phyloP scores from a whole-genome alignment of 1,140 invertebrate genomes.

The Stratiolaelaps scimitus region DNA sequence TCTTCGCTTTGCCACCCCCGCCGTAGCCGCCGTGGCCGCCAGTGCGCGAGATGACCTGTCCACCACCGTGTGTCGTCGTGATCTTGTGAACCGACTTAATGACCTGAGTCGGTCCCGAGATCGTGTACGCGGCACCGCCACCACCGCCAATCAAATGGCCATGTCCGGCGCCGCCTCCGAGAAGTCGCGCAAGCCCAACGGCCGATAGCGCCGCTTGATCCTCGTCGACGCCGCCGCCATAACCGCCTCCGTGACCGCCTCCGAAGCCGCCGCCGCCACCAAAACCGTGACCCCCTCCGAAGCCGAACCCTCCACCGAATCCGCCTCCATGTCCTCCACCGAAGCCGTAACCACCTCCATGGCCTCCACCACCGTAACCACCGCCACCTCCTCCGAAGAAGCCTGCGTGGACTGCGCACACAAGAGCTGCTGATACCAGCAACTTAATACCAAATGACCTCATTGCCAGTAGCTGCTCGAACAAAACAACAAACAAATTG shows the following conservation, averaged over 20 bases:
- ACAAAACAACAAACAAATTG: no score
- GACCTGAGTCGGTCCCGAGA: slow-evolving; percentile 21
- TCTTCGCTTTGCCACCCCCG: slow-evolving; percentile 10
- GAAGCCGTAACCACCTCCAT: neutral
- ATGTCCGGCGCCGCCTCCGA: slow-evolving; percentile 5
- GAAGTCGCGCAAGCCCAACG: slow-evolving; percentile 1
- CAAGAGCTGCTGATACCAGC: no score
- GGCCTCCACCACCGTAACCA: slow-evolving; percentile 13
- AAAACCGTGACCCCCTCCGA: no score
- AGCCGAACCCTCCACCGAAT: neutral
- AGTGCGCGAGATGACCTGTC: slow-evolving; percentile 11
- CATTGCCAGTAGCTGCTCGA: no score
- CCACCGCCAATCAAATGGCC: slow-evolving; percentile 15
- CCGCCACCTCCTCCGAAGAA: neutral
- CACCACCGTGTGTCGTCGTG: neutral
- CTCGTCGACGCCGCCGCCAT: neutral
- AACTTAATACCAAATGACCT: no score
- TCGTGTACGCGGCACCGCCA: slow-evolving; percentile 9
- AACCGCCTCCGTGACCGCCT: neutral
- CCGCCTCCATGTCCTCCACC: neutral
- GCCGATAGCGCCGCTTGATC: neutral
- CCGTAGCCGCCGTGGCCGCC: neutral
- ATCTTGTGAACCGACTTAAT: slow-evolving; percentile 18
- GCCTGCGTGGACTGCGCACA: no score
- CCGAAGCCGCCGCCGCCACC: neutral